phyloP scores from a whole-genome alignment of 1,140 invertebrate genomes.

The Drosophila parvula region DNA sequence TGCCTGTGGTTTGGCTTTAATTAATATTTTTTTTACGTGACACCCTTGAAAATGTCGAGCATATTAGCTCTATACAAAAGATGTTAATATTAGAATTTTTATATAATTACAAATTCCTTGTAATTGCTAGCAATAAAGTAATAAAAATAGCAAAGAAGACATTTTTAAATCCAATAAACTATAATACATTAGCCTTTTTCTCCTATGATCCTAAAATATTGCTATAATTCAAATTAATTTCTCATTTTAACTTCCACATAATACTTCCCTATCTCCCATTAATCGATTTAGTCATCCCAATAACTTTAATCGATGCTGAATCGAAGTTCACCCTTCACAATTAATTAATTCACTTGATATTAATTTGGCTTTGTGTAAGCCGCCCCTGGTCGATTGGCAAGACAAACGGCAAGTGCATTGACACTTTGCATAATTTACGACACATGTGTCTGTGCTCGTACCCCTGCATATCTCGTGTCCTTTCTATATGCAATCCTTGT shows the following conservation, averaged over 20 bases:
- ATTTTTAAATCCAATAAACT: not conserved
- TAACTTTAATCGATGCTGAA: constrained; percentile 13
- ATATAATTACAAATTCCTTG: not conserved
- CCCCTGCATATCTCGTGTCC: not conserved
- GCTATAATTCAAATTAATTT: not conserved
- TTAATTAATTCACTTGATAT: constrained; percentile 40
- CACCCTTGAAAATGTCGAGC: not conserved
- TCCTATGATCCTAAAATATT: not conserved
- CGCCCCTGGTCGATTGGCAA: constrained; percentile 11
- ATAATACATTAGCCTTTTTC: not conserved
- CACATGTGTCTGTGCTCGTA: constrained; percentile 38
- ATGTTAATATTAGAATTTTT: no score
- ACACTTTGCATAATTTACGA: constrained; percentile 69
- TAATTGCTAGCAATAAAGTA: not conserved
- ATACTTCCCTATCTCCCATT: not conserved
- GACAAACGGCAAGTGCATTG: constrained; percentile 45
- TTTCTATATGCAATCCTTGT: constrained; percentile 36
- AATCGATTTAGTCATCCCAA: not conserved
- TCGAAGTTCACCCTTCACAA: not conserved
- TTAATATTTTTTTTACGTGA: constrained; percentile 67
- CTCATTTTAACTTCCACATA: no score
- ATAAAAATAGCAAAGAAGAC: not conserved
- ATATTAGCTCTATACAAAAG: constrained; percentile 6
- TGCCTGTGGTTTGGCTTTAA: constrained; percentile 73
- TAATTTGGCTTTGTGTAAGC: constrained; percentile 26